These are phyloP conservation scores for Mythimna lalbum DNA, from an alignment of 2,888 invertebrate genomes.

Conservation along the genomic window DNA sequence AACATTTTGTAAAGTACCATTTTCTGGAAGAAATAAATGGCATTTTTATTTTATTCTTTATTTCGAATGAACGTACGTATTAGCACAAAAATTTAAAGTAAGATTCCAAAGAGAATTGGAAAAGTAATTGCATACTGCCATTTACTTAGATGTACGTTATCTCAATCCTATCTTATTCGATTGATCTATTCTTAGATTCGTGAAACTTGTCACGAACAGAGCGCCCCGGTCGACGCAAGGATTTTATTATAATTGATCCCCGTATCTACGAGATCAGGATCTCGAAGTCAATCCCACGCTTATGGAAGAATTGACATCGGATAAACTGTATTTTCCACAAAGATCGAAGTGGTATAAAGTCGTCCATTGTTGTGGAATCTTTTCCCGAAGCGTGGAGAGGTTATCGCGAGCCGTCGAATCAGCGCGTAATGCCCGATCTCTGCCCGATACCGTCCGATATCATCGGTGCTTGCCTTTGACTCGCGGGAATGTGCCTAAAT, in stretches of 20 bases:
- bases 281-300: not conserved
- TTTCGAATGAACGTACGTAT: too few species aligned
- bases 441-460: slow-evolving; percentile 24
- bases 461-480: slow-evolving; percentile 4
- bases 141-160: too few species aligned
- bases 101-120: too few species aligned
- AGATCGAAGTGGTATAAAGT: slow-evolving; percentile 12
- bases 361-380: slow-evolving; percentile 28
- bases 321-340: slow-evolving; percentile 4
- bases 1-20: too few species aligned
- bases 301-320: slow-evolving; percentile 2
- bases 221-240: too few species aligned
- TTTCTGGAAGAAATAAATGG: too few species aligned
- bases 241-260: slow-evolving; percentile 5
- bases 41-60: too few species aligned
- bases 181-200: slow-evolving; percentile 1
- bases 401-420: slow-evolving; percentile 1
- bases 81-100: too few species aligned
- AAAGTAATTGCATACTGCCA: too few species aligned
- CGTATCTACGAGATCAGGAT: not conserved
- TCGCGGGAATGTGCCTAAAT: slow-evolving; percentile 28
- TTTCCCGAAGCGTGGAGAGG: slow-evolving; percentile 9
- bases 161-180: not conserved
- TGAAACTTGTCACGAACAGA: slow-evolving; percentile 1
- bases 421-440: slow-evolving; percentile 12